A percentile compares a stretch with the other conserved stretches of the same genome.
These are phyloP conservation scores for Xiphophorus couchianus DNA, from an alignment of 2,113 vertebrate genomes.

Conservation along the genomic window DNA sequence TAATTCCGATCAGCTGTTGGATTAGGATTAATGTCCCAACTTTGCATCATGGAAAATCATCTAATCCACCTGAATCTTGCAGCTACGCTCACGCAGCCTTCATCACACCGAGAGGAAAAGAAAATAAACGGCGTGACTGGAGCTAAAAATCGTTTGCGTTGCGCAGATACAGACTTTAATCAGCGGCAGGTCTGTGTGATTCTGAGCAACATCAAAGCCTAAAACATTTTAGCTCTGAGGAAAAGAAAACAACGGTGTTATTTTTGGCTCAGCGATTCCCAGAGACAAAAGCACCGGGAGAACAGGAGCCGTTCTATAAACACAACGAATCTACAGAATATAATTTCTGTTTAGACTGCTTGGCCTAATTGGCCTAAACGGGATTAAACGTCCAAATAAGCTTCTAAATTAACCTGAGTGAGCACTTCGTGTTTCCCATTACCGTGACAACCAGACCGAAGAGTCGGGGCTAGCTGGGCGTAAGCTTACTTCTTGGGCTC, in stretches of 20 bases:
- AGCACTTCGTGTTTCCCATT: slow-evolving; percentile 3
- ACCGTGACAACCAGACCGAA: background rate
- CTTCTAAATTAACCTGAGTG: slow-evolving; percentile 15
- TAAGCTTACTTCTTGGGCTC: slow-evolving; percentile 89
- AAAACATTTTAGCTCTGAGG: slow-evolving; percentile 74
- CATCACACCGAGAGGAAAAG: slow-evolving; percentile 66
- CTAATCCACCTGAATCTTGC: slow-evolving; percentile 38
- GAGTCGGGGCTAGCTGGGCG: background rate
- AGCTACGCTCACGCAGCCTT: slow-evolving; percentile 49
- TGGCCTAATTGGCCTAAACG: slow-evolving; percentile 47
- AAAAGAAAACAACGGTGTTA: slow-evolving; percentile 68
- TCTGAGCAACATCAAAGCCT: slow-evolving; percentile 80
- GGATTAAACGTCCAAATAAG: slow-evolving; percentile 36
- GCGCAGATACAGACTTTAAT: slow-evolving; percentile 75
- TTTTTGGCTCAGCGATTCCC: slow-evolving; percentile 58
- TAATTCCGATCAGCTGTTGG: slow-evolving; percentile 25
- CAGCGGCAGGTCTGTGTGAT: slow-evolving; percentile 74
- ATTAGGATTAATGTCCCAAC: slow-evolving; percentile 37
- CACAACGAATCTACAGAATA: slow-evolving; percentile 44
- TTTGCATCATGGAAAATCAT: slow-evolving; percentile 63
- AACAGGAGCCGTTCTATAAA: slow-evolving; percentile 24
- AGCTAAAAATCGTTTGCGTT: slow-evolving; percentile 75
- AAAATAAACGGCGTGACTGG: slow-evolving; percentile 57
- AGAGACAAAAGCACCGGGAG: slow-evolving; percentile 34
- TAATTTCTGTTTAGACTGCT: slow-evolving; percentile 49